A percentile compares a stretch with the other conserved stretches of the same genome.
phyloP scores from a whole-genome alignment of 2,797 vertebrate genomes.

The Nasua narica region DNA sequence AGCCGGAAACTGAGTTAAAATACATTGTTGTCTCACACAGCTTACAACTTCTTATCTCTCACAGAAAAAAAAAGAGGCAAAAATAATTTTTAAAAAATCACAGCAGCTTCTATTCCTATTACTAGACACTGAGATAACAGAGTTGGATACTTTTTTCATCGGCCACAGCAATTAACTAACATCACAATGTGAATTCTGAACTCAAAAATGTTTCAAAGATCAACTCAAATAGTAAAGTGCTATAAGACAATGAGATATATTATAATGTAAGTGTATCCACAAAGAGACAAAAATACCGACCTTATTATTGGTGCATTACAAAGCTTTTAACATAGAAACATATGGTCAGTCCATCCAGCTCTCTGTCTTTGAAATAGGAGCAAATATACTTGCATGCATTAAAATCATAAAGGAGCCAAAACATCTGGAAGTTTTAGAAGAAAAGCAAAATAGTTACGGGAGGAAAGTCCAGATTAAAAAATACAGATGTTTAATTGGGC shows the following conservation, averaged over 20 bases:
- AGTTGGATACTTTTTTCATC: conserved; percentile 85
- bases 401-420: conserved; percentile 56
- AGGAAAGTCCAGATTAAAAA: conserved; percentile 50
- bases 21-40: conserved; percentile 38
- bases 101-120: conserved; percentile 56
- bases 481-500: conserved; percentile 66
- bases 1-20: conserved; percentile 61
- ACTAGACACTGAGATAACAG: conserved; percentile 76
- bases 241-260: conserved; percentile 54
- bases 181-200: conserved; percentile 79
- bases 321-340: conserved; percentile 15
- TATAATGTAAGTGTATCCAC: conserved; percentile 30
- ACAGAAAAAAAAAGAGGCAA: neutral
- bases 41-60: conserved; percentile 71
- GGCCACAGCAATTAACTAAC: conserved; percentile 88
- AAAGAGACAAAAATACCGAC: conserved; percentile 9
- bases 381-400: conserved; percentile 31
- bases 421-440: conserved; percentile 74
- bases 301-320: conserved; percentile 22
- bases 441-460: conserved; percentile 50
- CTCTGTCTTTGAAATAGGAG: conserved; percentile 17
- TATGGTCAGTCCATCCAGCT: conserved; percentile 1
- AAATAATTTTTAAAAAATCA: conserved; percentile 47
- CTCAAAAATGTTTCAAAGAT: conserved; percentile 71
- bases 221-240: conserved; percentile 57